phyloP scores from a whole-genome alignment of 2,797 vertebrate genomes.

The Halcyon smyrnensis region DNA sequence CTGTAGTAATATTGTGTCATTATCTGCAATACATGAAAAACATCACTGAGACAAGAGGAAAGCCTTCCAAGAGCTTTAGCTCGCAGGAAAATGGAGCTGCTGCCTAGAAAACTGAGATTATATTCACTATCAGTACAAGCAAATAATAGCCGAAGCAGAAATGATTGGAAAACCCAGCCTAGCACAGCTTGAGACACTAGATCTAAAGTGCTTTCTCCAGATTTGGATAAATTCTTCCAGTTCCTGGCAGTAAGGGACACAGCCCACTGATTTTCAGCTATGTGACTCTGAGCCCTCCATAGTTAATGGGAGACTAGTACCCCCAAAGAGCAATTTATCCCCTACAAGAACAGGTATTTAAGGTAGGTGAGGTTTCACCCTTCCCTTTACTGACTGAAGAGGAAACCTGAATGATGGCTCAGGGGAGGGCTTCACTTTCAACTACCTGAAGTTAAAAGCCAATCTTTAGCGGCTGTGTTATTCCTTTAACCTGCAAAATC shows the following conservation, averaged over 20 bases:
- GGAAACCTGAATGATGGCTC: not conserved
- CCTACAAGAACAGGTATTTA: not conserved
- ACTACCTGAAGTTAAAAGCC: not conserved
- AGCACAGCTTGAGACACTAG: not conserved
- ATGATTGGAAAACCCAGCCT: not conserved
- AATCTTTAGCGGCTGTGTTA: not conserved
- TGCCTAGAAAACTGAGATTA: constrained; percentile 8
- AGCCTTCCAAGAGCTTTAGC: not conserved
- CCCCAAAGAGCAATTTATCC: not conserved
- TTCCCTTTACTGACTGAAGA: not conserved
- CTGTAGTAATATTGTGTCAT: not conserved
- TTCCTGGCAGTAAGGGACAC: not conserved
- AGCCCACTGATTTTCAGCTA: not conserved
- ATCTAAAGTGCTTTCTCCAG: not conserved
- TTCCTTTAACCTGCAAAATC: not conserved
- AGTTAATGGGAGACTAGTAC: not conserved
- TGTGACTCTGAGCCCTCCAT: not conserved
- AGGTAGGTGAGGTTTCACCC: rapidly evolving
- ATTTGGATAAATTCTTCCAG: not conserved
- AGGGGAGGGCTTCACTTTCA: not conserved
- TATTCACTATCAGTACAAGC: not conserved
- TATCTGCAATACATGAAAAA: not conserved
- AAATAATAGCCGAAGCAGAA: not conserved
- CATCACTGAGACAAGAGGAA: not conserved
- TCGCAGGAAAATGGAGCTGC: not conserved